Evolutionary conservation across 2,113 vertebrate species (phyloP).

Genomic region (Coptodon rendalli): DNA sequence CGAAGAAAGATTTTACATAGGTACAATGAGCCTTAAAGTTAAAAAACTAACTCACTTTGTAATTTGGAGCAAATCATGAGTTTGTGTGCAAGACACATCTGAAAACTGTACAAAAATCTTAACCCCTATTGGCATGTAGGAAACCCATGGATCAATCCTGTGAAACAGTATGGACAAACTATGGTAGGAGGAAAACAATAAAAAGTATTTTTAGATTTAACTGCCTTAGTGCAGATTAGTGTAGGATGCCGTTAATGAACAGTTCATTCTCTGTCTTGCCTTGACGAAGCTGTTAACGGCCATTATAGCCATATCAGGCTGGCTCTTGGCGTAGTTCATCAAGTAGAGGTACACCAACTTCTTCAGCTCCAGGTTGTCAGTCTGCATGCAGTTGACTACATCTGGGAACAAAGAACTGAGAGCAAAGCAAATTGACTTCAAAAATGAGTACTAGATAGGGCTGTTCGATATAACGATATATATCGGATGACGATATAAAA

Average conservation of each 20-base stretch:
- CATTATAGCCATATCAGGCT: constrained; percentile 99
- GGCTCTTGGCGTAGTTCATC: constrained; percentile 99
- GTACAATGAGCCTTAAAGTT: not conserved
- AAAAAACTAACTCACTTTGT: not conserved
- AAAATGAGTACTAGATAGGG: no score
- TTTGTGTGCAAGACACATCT: not conserved
- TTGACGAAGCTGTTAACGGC: constrained; percentile 99
- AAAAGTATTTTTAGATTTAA: not conserved
- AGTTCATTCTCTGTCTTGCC: constrained; percentile 62
- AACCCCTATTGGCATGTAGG: not conserved
- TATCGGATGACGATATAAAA: no score
- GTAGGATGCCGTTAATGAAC: not conserved
- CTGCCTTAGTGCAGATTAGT: not conserved
- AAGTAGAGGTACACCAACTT: constrained; percentile 97
- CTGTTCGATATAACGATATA: no score
- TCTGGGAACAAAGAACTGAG: constrained; percentile 93
- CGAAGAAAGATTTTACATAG: not conserved
- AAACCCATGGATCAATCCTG: not conserved
- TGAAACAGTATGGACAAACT: not conserved
- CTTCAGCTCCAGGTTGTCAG: constrained; percentile 96
- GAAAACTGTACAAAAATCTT: not conserved
- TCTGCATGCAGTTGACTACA: constrained; percentile 99
- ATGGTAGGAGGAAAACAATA: not conserved
- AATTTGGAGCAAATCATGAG: not conserved
- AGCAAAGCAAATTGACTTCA: not conserved